These are phyloP conservation scores for Crematogaster levior DNA, from an alignment of 2,888 invertebrate genomes.

Conservation along the genomic window DNA sequence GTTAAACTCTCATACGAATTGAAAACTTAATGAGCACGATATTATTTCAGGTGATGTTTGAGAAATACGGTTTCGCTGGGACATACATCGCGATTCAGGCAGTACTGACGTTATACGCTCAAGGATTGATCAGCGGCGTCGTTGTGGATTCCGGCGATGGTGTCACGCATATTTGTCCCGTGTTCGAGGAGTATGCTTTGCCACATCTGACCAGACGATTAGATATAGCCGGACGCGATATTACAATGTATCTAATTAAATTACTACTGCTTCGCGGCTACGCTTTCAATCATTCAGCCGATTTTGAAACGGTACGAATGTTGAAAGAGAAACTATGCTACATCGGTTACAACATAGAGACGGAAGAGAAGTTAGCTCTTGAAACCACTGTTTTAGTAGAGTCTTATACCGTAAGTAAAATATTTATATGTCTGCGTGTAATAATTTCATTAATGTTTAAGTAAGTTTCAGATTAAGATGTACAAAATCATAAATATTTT, in stretches of 20 bases:
- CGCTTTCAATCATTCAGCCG: conserved; percentile 99
- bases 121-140: conserved; percentile 98
- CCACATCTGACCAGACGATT: conserved; percentile 97
- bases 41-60: conserved; percentile 95
- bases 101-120: conserved; percentile 97
- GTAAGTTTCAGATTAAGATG: no score
- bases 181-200: conserved; percentile 98
- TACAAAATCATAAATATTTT: conserved; percentile 34
- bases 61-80: conserved; percentile 97
- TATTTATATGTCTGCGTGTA: not conserved
- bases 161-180: conserved; percentile 99
- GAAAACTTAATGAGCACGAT: not conserved
- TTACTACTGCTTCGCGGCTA: conserved; percentile 97
- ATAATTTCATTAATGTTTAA: no score
- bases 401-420: conserved; percentile 93
- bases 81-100: conserved; percentile 98
- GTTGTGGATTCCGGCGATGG: conserved; percentile 99
- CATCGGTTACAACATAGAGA: conserved; percentile 99
- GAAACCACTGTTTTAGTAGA: conserved; percentile 99
- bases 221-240: conserved; percentile 99
- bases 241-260: conserved; percentile 99
- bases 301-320: conserved; percentile 99
- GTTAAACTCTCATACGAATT: not conserved
- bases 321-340: conserved; percentile 99
- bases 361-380: conserved; percentile 97